Base-by-base conservation (phyloP, 2,888 invertebrate genomes). In the Rhagonycha fulva region DNA sequence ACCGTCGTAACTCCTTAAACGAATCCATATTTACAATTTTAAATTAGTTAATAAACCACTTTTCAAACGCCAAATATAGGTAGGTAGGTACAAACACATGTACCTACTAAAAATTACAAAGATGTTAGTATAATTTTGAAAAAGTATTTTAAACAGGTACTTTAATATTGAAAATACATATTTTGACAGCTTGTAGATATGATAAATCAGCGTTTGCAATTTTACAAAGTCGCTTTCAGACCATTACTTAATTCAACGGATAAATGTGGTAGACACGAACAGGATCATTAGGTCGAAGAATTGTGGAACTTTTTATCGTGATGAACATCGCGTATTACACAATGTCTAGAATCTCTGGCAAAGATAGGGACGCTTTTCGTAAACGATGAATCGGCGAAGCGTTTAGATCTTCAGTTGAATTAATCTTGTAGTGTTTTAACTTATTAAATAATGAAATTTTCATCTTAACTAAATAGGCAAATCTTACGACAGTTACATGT, bases 261-360 rank as follows among this genome's bases (percentile, higher is more conserved):
- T 72, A 62, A 68, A 28, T 28, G 28, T 32, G 14, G 67, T 32
- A 67, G 60, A 72, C 67, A 61, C 28, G 30, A 62, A 60, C 24
- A 66, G 23, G 67, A 72, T 32, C 66, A 72, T 24, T 23, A 23
- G 19, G 63, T 66, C 63, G 23, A 47, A 72, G 66, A 72, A 66
- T 32, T 60, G 71, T 24, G 47, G 63, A 71, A 71, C 63, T 71
- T 67, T 72, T 72, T 72, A 72, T 68, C 72, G 10, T 68, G 68
- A 23, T 12, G 5, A 72, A 72, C 68, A 68, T 68, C 68, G 30
- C 68, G 68, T 62, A 72, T 62, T 72, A 72, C 67, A 62, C 72
- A 72, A 24, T 66, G 60, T 30, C 61, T 32, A 68, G 72, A 68
- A 72, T 72, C 72, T 62, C 62, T 68, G 68, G 68, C 68, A 68